These are phyloP conservation scores for Natator depressus DNA, from an alignment of 2,113 vertebrate species.

Conservation along the genomic window DNA sequence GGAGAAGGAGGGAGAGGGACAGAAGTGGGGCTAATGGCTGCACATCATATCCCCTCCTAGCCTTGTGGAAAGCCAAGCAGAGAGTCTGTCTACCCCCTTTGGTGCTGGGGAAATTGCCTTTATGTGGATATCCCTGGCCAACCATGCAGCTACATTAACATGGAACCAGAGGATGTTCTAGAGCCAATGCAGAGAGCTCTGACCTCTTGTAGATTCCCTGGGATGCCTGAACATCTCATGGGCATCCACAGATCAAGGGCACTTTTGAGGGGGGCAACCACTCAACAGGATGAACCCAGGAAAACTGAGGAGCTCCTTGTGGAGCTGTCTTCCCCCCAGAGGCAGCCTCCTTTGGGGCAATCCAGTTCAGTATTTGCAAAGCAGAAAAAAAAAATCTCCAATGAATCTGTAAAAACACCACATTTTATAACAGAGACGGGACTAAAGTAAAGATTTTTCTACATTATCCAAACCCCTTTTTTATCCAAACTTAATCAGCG, in stretches of 20 bases:
- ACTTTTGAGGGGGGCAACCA: not conserved
- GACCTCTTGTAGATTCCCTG: not conserved
- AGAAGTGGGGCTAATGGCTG: not conserved
- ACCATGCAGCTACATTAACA: not conserved
- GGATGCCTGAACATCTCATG: not conserved
- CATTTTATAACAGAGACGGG: not conserved
- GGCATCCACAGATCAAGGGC: not conserved
- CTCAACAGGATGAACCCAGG: not conserved
- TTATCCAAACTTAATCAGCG: not conserved
- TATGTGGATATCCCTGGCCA: not conserved
- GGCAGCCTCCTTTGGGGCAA: not conserved
- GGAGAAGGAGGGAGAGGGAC: not conserved
- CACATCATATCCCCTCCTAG: not conserved
- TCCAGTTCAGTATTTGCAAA: not conserved
- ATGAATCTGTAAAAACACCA: not conserved
- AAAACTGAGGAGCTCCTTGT: not conserved
- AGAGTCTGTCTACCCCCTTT: not conserved
- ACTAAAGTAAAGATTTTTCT: not conserved
- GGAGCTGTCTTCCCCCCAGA: not conserved
- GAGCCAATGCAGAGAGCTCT: not conserved
- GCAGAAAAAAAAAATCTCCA: rapidly evolving
- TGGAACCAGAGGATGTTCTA: not conserved
- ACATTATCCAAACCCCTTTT: not conserved
- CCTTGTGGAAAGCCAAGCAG: not conserved
- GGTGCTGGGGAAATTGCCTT: not conserved